phyloP scores from a whole-genome alignment of 2,113 vertebrate genomes.

The Istiophorus platypterus region DNA sequence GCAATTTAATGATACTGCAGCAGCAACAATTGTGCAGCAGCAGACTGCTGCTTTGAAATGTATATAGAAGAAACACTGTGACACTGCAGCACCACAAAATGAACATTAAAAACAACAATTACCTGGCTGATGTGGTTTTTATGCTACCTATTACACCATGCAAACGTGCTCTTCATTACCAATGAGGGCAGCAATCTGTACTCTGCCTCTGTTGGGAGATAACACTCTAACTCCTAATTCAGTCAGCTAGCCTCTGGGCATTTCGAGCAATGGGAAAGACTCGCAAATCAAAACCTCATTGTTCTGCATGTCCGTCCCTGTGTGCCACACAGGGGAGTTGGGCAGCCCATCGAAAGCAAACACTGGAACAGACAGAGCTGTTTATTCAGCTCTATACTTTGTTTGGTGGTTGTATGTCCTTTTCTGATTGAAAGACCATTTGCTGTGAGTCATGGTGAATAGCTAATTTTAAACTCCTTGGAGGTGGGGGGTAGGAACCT shows the following conservation, averaged over 20 bases:
- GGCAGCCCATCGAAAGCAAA: constrained; percentile 64
- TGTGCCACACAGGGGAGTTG: constrained; percentile 50
- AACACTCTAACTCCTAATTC: constrained; percentile 82
- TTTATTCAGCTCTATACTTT: constrained; percentile 69
- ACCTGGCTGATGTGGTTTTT: constrained; percentile 80
- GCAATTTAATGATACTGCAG: too few relatives aligned
- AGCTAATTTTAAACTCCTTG: constrained; percentile 52
- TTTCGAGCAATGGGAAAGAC: constrained; percentile 68
- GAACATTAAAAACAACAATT: constrained; percentile 81
- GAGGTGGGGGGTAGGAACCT: neutral
- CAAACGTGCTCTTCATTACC: constrained; percentile 78
- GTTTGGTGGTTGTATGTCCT: constrained; percentile 59
- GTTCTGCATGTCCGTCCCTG: constrained; percentile 67
- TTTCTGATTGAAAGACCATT: constrained; percentile 64
- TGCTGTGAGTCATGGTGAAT: constrained; percentile 58
- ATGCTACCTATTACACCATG: constrained; percentile 80
- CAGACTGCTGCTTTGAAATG: too few relatives aligned
- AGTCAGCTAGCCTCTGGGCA: constrained; percentile 76
- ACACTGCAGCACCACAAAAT: constrained; percentile 38
- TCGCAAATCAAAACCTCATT: constrained; percentile 73
- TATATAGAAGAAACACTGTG: too few relatives aligned
- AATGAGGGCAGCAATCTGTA: constrained; percentile 82
- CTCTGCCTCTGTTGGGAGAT: constrained; percentile 74
- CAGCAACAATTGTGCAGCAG: neutral
- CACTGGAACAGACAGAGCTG: constrained; percentile 60